These are phyloP conservation scores for Nipponacmea schrenckii DNA, from an alignment of 2,888 invertebrate species.

Conservation along the genomic window DNA sequence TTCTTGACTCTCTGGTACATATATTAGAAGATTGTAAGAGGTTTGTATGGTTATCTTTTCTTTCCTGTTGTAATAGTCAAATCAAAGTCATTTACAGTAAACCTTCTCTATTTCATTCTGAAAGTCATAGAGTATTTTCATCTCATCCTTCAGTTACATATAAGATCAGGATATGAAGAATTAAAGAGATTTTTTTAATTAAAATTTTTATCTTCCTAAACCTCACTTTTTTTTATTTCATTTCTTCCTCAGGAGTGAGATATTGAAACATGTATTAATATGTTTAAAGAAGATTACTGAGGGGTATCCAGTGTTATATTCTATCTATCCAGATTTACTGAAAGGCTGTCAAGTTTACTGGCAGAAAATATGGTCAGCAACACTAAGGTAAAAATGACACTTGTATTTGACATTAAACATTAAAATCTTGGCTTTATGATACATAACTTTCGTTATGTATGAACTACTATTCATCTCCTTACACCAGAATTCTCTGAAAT, in stretches of 20 bases:
- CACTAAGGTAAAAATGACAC: conserved; percentile 43
- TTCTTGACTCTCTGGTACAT: conserved; percentile 45
- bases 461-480: no score
- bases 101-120: no score
- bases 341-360: conserved; percentile 35
- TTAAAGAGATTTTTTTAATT: no score
- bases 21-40: conserved; percentile 52
- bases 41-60: conserved; percentile 29
- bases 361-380: conserved; percentile 49
- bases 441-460: no score
- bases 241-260: conserved; percentile 37
- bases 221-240: no score
- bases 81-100: background rate
- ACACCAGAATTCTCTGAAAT: no score
- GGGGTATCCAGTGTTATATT: conserved; percentile 36
- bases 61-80: conserved; percentile 3
- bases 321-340: conserved; percentile 44
- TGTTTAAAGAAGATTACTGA: conserved; percentile 45
- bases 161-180: no score
- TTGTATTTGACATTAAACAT: no score
- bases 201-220: no score
- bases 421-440: no score
- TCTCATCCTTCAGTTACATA: no score
- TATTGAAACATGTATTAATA: conserved; percentile 42
- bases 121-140: no score